phyloP scores from a whole-genome alignment of 2,888 invertebrate species.

The Aporophyla lueneburgensis region DNA sequence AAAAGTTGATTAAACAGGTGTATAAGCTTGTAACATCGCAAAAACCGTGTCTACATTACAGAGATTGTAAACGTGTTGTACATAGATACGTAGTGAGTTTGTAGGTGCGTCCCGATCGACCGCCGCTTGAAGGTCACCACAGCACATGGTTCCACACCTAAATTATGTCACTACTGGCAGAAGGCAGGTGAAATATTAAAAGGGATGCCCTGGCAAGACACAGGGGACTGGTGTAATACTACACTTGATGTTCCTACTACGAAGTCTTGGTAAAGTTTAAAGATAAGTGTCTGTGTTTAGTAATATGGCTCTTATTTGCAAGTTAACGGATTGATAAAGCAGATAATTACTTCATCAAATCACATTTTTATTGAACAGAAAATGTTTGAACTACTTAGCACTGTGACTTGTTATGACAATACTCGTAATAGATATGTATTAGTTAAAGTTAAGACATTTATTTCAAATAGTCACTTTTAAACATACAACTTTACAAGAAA shows the following conservation, averaged over 20 bases:
- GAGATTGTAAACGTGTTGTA: constrained; percentile 28
- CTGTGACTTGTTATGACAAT: neutral
- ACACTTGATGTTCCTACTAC: neutral
- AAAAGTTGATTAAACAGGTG: too few species aligned
- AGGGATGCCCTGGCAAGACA: constrained; percentile 17
- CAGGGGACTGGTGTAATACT: neutral
- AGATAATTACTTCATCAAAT: too few species aligned
- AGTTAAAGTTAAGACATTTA: neutral
- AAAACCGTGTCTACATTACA: constrained; percentile 2
- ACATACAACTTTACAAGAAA: too few species aligned
- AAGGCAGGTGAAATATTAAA: constrained; percentile 37
- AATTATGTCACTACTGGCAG: constrained; percentile 39
- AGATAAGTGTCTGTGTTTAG: neutral
- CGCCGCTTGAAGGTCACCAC: constrained; percentile 57
- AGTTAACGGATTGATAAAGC: too few species aligned
- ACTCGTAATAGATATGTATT: neutral
- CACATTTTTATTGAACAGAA: neutral
- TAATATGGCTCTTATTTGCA: neutral
- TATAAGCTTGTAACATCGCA: neutral
- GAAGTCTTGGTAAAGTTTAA: neutral
- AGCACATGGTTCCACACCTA: constrained; percentile 53
- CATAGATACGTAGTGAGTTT: constrained; percentile 27
- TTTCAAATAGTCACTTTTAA: too few species aligned
- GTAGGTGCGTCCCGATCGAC: constrained; percentile 66
- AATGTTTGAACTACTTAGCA: neutral